phyloP scores from a whole-genome alignment of 2,888 invertebrate genomes.

The Conus canariensis region DNA sequence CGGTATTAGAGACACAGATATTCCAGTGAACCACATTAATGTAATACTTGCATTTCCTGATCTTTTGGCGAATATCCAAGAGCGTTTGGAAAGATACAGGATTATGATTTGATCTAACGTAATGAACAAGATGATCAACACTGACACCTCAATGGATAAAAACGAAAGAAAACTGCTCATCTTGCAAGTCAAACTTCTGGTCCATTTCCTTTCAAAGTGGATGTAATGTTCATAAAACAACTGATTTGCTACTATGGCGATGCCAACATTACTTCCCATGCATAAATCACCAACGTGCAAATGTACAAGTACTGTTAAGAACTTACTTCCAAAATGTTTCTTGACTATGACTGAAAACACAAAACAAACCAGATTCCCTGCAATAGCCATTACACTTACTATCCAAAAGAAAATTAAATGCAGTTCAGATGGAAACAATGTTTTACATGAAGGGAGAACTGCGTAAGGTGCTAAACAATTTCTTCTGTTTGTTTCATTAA shows the following conservation, averaged over 20 bases:
- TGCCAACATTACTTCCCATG: conserved; percentile 57
- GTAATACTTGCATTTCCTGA: background rate
- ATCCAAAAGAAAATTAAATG: conserved; percentile 30
- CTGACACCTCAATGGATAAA: conserved; percentile 83
- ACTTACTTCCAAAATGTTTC: background rate
- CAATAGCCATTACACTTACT: conserved; percentile 11
- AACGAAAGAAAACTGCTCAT: conserved; percentile 41
- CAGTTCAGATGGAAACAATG: conserved; percentile 27
- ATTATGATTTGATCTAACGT: conserved; percentile 84
- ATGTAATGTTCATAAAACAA: conserved; percentile 56
- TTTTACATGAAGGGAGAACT: conserved; percentile 39
- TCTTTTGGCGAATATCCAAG: background rate
- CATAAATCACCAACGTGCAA: conserved; percentile 52
- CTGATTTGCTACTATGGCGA: conserved; percentile 55
- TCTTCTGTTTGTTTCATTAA: no score
- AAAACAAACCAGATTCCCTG: conserved; percentile 37
- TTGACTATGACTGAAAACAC: conserved; percentile 15
- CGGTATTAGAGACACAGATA: background rate
- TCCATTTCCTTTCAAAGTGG: conserved; percentile 58
- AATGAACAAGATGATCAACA: conserved; percentile 82
- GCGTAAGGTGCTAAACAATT: background rate
- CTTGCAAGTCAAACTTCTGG: conserved; percentile 54
- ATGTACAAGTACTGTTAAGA: conserved; percentile 40
- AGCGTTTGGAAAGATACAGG: background rate
- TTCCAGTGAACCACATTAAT: background rate